A percentile compares a stretch with the other conserved stretches of the same genome.
These are phyloP conservation scores for Bombus consobrinus DNA, from an alignment of 1,140 invertebrate genomes.

Conservation along the genomic window DNA sequence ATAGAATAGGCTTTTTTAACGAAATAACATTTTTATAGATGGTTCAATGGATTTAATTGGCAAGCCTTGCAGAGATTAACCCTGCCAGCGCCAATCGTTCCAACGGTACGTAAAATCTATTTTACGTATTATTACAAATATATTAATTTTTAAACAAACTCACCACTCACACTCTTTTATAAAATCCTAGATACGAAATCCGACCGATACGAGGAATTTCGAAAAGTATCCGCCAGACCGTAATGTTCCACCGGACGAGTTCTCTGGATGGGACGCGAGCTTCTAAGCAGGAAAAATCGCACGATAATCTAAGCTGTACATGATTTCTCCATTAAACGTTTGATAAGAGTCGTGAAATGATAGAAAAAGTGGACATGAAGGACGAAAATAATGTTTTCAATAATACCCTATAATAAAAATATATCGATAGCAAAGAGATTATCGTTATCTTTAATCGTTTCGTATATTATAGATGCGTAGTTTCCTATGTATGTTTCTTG, in stretches of 20 bases:
- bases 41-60: constrained; percentile 98
- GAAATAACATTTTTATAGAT: constrained; percentile 82
- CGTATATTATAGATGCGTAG: background rate
- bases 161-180: background rate
- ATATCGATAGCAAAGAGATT: background rate
- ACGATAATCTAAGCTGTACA: background rate
- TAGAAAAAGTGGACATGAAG: background rate
- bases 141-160: background rate
- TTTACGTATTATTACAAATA: background rate
- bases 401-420: background rate
- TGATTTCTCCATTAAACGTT: background rate
- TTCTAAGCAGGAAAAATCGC: constrained; percentile 77
- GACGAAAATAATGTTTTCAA: background rate
- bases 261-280: constrained; percentile 85
- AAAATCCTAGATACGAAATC: constrained; percentile 77
- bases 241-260: constrained; percentile 85
- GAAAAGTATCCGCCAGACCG: constrained; percentile 85
- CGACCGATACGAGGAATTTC: constrained; percentile 84
- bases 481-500: background rate
- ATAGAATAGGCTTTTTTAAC: background rate
- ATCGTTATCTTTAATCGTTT: background rate
- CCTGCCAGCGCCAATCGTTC: constrained; percentile 91
- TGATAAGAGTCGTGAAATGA: background rate
- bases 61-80: constrained; percentile 88
- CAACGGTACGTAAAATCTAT: constrained; percentile 83